These are phyloP conservation scores for Staurois parvus DNA, from an alignment of 2,797 vertebrate genomes.

Conservation along the genomic window DNA sequence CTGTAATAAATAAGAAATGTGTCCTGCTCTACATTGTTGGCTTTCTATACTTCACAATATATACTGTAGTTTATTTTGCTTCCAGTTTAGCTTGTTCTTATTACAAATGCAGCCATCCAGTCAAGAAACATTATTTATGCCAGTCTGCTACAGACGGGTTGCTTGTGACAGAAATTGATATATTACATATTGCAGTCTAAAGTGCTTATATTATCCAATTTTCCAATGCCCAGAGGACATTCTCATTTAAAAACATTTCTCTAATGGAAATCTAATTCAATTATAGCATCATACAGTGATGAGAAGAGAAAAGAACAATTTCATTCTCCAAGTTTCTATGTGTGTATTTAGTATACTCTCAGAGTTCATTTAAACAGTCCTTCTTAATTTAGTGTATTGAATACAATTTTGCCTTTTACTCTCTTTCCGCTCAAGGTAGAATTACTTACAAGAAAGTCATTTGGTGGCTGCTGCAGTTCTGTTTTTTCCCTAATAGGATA, in stretches of 20 bases:
- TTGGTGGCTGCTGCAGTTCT: neutral
- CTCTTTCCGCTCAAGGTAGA: slow-evolving; percentile 6
- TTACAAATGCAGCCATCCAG: slow-evolving; percentile 7
- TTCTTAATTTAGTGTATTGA: slow-evolving; percentile 28
- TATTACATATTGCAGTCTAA: slow-evolving; percentile 20
- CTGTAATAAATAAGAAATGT: too few species aligned
- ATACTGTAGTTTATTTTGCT: neutral
- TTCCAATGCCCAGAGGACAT: slow-evolving; percentile 26
- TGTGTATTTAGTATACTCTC: slow-evolving; percentile 1
- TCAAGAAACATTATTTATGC: slow-evolving; percentile 15
- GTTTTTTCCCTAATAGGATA: slow-evolving; percentile 29
- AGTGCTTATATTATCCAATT: slow-evolving; percentile 47
- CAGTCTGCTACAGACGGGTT: neutral
- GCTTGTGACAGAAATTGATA: slow-evolving; percentile 42
- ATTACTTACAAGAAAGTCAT: slow-evolving; percentile 14
- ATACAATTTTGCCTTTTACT: neutral
- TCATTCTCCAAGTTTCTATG: slow-evolving; percentile 1
- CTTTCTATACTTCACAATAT: neutral
- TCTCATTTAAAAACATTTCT: slow-evolving; percentile 46
- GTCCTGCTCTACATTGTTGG: neutral
- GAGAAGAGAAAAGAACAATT: neutral
- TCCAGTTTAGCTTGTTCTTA: neutral
- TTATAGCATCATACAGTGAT: slow-evolving; percentile 17
- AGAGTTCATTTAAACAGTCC: slow-evolving; percentile 28
- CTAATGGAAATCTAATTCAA: slow-evolving; percentile 54